Base-by-base conservation (phyloP, 2,113 vertebrate species). In the Pelecanoides urinatrix region DNA sequence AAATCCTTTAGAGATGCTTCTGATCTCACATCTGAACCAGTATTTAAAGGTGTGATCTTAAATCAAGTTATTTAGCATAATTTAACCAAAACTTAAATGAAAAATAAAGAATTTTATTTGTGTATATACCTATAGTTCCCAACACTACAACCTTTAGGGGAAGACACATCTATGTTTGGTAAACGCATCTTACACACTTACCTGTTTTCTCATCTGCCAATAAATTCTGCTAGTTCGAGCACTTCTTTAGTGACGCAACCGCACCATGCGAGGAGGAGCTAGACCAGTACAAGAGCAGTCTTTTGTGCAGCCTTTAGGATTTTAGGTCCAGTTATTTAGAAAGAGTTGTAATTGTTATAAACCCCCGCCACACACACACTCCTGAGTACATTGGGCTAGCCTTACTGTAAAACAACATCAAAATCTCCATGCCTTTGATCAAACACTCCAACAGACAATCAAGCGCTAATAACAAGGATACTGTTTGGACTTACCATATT, bases 351-450 rank as follows among this genome's bases (percentile, higher is more conserved):
- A 71, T 10, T 75, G 10, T 80, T 88, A 11, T 11, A 83, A 76
- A 83, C 2, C 4, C 20, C 8, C 3, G 3, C 22, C 36, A 52
- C 25, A 23, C 23, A 34, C 30, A 75, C 27, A 29, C 7, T 67
- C 32, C 30, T 52, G 22, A 72, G 66, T 27, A 42, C 20, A 26
- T n/a, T 50, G 66, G 58, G 62, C 32, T 74, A 47, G 61, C 3
- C 34, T 23, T 45, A 45, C 53, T 70, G 47, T 20, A n/a, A 19
- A 70, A 38, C 30, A 34, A 21, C 72, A 91, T 42, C 50, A 63
- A 68, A 91, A 87, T 53, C 79, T 91, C 78, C 62, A n/a, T 63
- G 36, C 67, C 77, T 95, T 40, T 95, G 90, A 94, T 95, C 92
- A 95, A 87, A 88, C 44, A 63, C 34, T 83, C 63, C 56, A 95